These are phyloP conservation scores for Serranus cabrilla DNA, from an alignment of 2,797 vertebrate species.

Conservation along the genomic window DNA sequence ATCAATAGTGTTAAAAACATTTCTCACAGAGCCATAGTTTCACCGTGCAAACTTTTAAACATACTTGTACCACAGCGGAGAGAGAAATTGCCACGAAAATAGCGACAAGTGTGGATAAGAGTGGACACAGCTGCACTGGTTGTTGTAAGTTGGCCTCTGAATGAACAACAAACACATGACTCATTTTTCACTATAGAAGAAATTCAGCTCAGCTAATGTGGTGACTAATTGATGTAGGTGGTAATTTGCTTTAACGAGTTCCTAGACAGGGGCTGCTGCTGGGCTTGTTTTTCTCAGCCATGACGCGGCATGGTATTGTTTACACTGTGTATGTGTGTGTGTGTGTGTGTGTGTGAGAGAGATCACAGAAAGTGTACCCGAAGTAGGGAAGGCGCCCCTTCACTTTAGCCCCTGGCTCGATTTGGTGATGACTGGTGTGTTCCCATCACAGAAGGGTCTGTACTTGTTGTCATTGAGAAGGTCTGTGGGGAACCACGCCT, in stretches of 20 bases:
- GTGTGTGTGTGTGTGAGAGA: too few species aligned
- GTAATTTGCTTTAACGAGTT: conserved; percentile 52
- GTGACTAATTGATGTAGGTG: conserved; percentile 51
- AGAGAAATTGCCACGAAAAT: not conserved
- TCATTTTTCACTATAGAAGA: not conserved
- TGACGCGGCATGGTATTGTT: too few species aligned
- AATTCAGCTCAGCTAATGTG: conserved; percentile 23
- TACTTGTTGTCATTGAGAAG: too few species aligned
- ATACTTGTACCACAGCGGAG: too few species aligned
- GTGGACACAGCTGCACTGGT: not conserved
- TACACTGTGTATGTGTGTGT: too few species aligned
- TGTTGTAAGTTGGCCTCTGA: not conserved
- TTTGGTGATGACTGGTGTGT: too few species aligned
- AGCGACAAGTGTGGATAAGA: not conserved
- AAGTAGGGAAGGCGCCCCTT: not conserved
- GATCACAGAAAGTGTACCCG: too few species aligned
- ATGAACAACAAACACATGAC: conserved; percentile 11
- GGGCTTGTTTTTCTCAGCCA: not conserved
- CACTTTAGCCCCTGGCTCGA: too few species aligned
- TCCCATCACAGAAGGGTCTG: too few species aligned
- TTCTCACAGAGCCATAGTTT: not conserved
- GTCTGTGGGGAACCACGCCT: too few species aligned
- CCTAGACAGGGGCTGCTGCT: conserved; percentile 7
- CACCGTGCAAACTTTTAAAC: not conserved
- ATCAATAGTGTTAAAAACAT: not conserved